Evolutionary conservation across 2,888 invertebrate species (phyloP).

Genomic region (Drosophila rellima): DNA sequence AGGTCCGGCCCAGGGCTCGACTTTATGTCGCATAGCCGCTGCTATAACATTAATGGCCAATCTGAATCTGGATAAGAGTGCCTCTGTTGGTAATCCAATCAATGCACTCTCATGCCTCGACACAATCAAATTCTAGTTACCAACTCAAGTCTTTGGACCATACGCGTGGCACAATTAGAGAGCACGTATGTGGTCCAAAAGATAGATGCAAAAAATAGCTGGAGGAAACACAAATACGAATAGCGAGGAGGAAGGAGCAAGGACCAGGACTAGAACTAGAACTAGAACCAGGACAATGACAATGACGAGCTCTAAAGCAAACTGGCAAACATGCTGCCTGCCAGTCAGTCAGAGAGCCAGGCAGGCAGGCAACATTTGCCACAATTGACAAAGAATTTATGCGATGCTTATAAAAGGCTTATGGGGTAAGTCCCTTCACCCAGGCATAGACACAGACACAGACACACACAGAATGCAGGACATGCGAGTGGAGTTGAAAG

Average conservation of each 20-base stretch:
- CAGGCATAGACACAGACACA: conserved; percentile 36
- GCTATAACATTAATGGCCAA: conserved; percentile 27
- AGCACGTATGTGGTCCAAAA: conserved; percentile 46
- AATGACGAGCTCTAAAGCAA: conserved; percentile 47
- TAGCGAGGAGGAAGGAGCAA: conserved; percentile 11
- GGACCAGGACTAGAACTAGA: conserved; percentile 30
- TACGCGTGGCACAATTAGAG: conserved; percentile 58
- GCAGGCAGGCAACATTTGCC: conserved; percentile 59
- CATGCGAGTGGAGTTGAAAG: conserved; percentile 18
- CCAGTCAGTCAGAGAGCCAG: conserved; percentile 16
- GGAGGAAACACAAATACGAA: conserved; percentile 26
- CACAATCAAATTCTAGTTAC: conserved; percentile 80
- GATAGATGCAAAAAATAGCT: conserved; percentile 36
- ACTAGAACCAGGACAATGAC: conserved; percentile 41
- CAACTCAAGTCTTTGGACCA: conserved; percentile 54
- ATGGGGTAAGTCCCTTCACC: conserved; percentile 65
- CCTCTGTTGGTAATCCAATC: conserved; percentile 64
- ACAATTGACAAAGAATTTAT: conserved; percentile 80
- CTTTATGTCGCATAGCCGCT: conserved; percentile 26
- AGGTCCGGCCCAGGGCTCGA: conserved; percentile 21
- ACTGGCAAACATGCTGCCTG: conserved; percentile 28
- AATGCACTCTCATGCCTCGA: conserved; percentile 67
- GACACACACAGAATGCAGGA: conserved; percentile 9
- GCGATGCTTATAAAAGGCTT: conserved; percentile 76
- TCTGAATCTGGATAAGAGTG: conserved; percentile 7